These are phyloP conservation scores for Brachystomella parvula DNA, from an alignment of 1,140 invertebrate genomes.

Conservation along the genomic window DNA sequence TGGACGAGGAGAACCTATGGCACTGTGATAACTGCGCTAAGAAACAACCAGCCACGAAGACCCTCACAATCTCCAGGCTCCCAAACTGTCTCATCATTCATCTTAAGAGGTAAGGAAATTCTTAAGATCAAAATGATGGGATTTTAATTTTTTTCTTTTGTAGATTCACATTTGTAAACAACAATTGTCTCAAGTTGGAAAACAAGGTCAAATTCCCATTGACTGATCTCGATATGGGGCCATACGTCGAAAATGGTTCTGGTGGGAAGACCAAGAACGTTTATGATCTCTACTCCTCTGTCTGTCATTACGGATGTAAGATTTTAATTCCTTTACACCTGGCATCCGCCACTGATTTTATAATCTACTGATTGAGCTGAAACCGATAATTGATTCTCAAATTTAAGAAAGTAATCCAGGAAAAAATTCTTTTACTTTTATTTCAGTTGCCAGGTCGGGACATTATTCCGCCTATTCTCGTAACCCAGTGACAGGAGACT, in stretches of 20 bases:
- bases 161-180: constrained; percentile 63
- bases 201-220: constrained; percentile 60
- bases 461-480: constrained; percentile 62
- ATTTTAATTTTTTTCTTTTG: constrained; percentile 33
- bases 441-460: constrained; percentile 56
- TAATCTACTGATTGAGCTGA: too few species aligned
- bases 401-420: too few species aligned
- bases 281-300: constrained; percentile 61
- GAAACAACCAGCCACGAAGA: constrained; percentile 62
- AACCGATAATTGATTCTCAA: too few species aligned
- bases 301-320: constrained; percentile 63
- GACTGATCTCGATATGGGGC: constrained; percentile 49
- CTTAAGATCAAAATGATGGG: neutral
- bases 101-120: constrained; percentile 53
- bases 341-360: too few species aligned
- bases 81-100: constrained; percentile 64
- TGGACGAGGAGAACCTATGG: constrained; percentile 65
- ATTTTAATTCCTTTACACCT: neutral
- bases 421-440: too few species aligned
- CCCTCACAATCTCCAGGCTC: constrained; percentile 59
- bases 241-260: constrained; percentile 40
- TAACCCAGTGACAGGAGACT: constrained; percentile 53
- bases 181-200: constrained; percentile 59
- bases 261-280: constrained; percentile 6
- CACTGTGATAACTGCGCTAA: constrained; percentile 58